These are phyloP conservation scores for Drosophila maculinotata DNA, from an alignment of 2,888 invertebrate species.

Conservation along the genomic window DNA sequence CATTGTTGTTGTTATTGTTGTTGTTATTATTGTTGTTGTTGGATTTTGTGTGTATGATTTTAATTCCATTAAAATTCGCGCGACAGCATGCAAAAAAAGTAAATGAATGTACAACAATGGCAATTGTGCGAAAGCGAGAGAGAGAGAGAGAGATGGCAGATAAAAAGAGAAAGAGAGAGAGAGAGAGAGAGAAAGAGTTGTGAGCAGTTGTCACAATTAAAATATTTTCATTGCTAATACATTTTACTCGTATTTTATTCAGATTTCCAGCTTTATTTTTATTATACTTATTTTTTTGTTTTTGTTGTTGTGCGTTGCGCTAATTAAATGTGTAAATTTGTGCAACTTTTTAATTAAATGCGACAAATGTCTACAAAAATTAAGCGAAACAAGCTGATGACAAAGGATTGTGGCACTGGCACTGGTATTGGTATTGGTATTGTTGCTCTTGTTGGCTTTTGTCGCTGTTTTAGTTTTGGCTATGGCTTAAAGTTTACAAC, in stretches of 20 bases:
- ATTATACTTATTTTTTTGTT: constrained; percentile 15
- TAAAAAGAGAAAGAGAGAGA: constrained; percentile 9
- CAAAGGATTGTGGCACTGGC: constrained; percentile 40
- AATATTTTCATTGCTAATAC: constrained; percentile 76
- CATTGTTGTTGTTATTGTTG: constrained; percentile 32
- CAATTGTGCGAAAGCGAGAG: constrained; percentile 11
- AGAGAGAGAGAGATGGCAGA: constrained; percentile 5
- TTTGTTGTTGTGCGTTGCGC: constrained; percentile 46
- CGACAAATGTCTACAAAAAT: constrained; percentile 72
- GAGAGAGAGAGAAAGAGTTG: constrained; percentile 11
- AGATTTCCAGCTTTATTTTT: constrained; percentile 36
- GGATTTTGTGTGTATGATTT: constrained; percentile 60
- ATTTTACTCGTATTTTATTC: constrained; percentile 52
- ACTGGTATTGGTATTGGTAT: too few relatives aligned
- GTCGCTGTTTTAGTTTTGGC: too few relatives aligned
- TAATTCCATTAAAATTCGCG: constrained; percentile 75
- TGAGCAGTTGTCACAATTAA: constrained; percentile 58
- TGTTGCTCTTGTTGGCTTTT: constrained; percentile 9
- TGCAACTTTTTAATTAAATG: constrained; percentile 72
- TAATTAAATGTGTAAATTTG: constrained; percentile 77
- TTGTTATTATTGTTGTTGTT: constrained; percentile 27
- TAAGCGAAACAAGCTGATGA: constrained; percentile 52
- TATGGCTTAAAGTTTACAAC: constrained; percentile 37
- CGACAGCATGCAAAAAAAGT: constrained; percentile 47
- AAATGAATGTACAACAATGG: constrained; percentile 47